A percentile compares a stretch with the other conserved stretches of the same genome.
phyloP scores from a whole-genome alignment of 2,797 vertebrate species.

The Neoniphon sammara region DNA sequence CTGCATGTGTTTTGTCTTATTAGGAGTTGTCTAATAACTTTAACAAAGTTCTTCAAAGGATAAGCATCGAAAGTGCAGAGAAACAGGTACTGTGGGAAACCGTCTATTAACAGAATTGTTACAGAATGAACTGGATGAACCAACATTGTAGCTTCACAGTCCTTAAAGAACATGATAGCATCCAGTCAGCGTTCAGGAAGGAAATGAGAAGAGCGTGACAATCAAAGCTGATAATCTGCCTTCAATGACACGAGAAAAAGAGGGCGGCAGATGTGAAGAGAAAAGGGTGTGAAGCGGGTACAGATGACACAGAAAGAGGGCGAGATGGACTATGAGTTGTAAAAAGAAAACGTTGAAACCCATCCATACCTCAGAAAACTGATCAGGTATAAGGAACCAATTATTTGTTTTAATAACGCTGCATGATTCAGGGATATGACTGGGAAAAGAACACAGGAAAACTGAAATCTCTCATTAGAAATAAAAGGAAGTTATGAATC shows the following conservation, averaged over 20 bases:
- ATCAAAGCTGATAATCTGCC: slow-evolving; percentile 3
- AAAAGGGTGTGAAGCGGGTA: slow-evolving; percentile 8
- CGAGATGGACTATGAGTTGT: too few species aligned
- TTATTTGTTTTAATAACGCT: too few species aligned
- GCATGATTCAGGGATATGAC: neutral
- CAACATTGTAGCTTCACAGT: neutral
- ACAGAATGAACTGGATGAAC: neutral
- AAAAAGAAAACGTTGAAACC: too few species aligned
- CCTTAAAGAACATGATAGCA: neutral
- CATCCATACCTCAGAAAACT: too few species aligned
- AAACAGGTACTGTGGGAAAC: neutral
- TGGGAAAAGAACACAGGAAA: neutral
- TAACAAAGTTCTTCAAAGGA: too few species aligned
- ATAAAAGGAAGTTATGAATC: neutral
- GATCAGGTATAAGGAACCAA: too few species aligned
- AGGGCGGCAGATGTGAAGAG: neutral
- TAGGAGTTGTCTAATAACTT: too few species aligned
- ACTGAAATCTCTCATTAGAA: neutral
- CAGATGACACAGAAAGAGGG: neutral
- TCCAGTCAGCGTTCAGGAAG: slow-evolving; percentile 11
- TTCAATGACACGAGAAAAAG: slow-evolving; percentile 10
- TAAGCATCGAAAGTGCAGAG: neutral
- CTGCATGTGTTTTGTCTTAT: too few species aligned
- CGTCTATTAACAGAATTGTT: neutral
- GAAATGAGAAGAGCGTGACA: slow-evolving; percentile 35